Conservation (phyloP, 2,888 invertebrate species). For the Acronicta aceris region DNA sequence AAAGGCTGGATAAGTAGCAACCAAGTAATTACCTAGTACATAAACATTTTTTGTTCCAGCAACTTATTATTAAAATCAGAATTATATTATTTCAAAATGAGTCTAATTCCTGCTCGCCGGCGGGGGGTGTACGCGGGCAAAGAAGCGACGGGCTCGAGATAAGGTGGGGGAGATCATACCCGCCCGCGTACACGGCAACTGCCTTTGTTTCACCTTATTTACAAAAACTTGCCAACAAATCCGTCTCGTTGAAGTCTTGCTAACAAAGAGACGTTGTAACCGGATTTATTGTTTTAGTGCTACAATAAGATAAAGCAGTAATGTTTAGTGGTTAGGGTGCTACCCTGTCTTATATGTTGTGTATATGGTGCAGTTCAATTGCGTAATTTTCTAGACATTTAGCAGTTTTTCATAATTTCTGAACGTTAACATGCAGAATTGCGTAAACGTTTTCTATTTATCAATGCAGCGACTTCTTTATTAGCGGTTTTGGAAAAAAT, state of each 20-base stretch:
- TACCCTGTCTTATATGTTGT: no score
- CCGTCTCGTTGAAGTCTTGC: slow-evolving; percentile 40
- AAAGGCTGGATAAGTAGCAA: not conserved
- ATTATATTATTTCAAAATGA: slow-evolving; percentile 30
- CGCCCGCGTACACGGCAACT: not conserved
- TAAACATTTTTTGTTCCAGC: slow-evolving; percentile 15
- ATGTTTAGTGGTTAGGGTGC: no score
- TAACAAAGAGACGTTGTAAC: slow-evolving; percentile 37
- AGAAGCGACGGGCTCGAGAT: not conserved
- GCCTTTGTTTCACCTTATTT: slow-evolving; percentile 50
- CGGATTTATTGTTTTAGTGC: slow-evolving; percentile 21
- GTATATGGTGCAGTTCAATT: no score
- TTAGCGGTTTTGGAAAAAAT: no score
- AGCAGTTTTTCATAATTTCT: no score
- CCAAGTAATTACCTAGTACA: slow-evolving; percentile 16
- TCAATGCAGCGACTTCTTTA: no score
- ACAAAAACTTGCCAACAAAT: slow-evolving; percentile 36
- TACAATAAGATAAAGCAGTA: not conserved
- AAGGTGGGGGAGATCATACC: not conserved
- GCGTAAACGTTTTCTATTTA: no score
- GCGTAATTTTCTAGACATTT: no score
- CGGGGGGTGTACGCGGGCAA: not conserved
- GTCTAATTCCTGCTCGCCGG: slow-evolving; percentile 4
- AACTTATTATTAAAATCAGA: slow-evolving; percentile 37
- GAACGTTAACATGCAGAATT: no score